Conservation (phyloP, 2,888 invertebrate species). For the Mycalesis mineus region DNA sequence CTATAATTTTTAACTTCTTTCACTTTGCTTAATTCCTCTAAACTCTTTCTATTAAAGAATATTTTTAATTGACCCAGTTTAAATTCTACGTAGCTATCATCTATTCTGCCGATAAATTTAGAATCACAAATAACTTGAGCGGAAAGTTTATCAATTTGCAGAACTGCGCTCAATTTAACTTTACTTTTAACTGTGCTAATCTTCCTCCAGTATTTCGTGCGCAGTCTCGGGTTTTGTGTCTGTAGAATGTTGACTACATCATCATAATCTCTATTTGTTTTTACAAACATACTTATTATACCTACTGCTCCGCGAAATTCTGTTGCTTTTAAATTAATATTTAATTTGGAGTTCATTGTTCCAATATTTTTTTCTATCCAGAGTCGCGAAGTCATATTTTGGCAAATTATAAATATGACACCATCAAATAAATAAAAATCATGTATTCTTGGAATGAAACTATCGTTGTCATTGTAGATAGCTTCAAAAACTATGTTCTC, state of each 20-base stretch:
- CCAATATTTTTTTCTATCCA: slow-evolving; percentile 52
- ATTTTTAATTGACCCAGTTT: slow-evolving; percentile 61
- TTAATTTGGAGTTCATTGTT: slow-evolving; percentile 42
- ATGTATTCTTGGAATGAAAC: slow-evolving; percentile 52
- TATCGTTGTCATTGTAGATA: slow-evolving; percentile 34
- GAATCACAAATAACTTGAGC: slow-evolving; percentile 57
- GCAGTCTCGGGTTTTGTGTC: slow-evolving; percentile 54
- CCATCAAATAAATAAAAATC: slow-evolving; percentile 69
- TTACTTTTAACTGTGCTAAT: slow-evolving; percentile 52
- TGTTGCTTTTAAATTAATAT: slow-evolving; percentile 52
- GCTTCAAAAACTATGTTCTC: slow-evolving; percentile 49
- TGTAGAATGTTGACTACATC: slow-evolving; percentile 55
- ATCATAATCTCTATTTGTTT: slow-evolving; percentile 48
- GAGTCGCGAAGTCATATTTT: slow-evolving; percentile 44
- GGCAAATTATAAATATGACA: slow-evolving; percentile 65
- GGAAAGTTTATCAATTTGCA: slow-evolving; percentile 67
- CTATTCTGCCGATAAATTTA: slow-evolving; percentile 51
- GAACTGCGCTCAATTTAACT: slow-evolving; percentile 51
- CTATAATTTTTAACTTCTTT: slow-evolving; percentile 28
- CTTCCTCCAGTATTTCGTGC: slow-evolving; percentile 65
- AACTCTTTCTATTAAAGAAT: slow-evolving; percentile 46
- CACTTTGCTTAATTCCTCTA: slow-evolving; percentile 45
- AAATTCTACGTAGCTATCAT: slow-evolving; percentile 45
- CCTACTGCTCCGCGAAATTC: slow-evolving; percentile 71
- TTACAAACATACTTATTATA: slow-evolving; percentile 58